Evolutionary conservation across 2,113 vertebrate genomes (phyloP).

Genomic region (Cairina moschata): DNA sequence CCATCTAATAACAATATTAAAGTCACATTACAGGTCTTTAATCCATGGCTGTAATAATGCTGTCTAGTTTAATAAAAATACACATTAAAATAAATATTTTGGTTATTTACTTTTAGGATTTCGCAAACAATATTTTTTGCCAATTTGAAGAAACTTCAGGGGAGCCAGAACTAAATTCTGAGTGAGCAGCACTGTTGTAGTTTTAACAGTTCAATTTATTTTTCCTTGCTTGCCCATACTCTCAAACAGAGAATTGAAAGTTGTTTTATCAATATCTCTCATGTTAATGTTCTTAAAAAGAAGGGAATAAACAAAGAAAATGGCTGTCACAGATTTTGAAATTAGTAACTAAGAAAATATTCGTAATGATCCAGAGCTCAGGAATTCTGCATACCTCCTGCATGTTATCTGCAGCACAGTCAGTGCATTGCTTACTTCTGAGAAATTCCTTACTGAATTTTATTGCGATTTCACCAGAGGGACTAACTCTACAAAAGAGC

Average conservation of each 20-base stretch:
- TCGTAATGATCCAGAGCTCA: background rate
- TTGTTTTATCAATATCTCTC: background rate
- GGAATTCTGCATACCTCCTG: background rate
- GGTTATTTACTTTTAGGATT: constrained; percentile 11
- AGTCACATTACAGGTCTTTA: constrained; percentile 62
- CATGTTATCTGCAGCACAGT: background rate
- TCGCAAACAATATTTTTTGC: background rate
- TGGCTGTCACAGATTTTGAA: background rate
- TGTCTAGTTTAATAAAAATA: constrained; percentile 66
- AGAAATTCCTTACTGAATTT: background rate
- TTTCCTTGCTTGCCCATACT: background rate
- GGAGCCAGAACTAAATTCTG: background rate
- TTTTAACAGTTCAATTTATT: background rate
- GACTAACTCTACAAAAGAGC: background rate
- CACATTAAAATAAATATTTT: constrained; percentile 58
- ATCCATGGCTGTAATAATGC: constrained; percentile 58
- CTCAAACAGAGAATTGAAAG: background rate
- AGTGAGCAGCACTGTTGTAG: background rate
- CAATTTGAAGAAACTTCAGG: background rate
- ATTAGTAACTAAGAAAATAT: background rate
- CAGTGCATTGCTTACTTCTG: background rate
- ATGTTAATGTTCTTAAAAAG: background rate
- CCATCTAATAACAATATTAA: constrained; percentile 68
- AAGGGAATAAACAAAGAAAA: background rate
- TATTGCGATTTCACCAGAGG: background rate